Percentiles rank a stretch among this genome's conserved stretches.
These are phyloP conservation scores for Anoplopoma fimbria DNA, from an alignment of 2,113 vertebrate species.

Conservation along the genomic window DNA sequence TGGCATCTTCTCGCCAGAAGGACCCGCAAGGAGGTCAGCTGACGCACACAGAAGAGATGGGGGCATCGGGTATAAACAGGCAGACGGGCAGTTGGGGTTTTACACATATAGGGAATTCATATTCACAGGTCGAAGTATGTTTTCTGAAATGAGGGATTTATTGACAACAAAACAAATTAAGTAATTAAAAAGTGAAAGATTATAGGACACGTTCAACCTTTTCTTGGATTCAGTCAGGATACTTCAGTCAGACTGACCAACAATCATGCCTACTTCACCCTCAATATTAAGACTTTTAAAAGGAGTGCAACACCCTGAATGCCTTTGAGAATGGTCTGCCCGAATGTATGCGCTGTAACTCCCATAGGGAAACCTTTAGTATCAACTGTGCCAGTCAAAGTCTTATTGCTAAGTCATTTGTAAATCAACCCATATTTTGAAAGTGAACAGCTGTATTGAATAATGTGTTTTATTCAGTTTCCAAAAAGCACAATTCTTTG, in stretches of 20 bases:
- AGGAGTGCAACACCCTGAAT: not conserved
- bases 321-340: not conserved
- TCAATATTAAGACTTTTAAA: not conserved
- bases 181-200: not conserved
- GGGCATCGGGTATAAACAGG: conserved; percentile 2
- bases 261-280: not conserved
- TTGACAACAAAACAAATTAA: not conserved
- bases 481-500: too few species aligned
- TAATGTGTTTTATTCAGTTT: too few species aligned
- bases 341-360: not conserved
- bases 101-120: not conserved
- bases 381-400: not conserved
- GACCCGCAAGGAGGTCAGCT: conserved; percentile 52
- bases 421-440: not conserved
- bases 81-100: not conserved
- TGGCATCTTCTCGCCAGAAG: conserved; percentile 65
- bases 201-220: not conserved
- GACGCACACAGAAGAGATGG: conserved; percentile 22
- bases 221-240: not conserved
- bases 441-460: not conserved
- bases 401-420: not conserved
- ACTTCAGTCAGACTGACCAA: not conserved
- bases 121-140: too few species aligned
- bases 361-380: not conserved
- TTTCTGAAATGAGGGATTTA: not conserved